These are phyloP conservation scores for Panulirus ornatus DNA, from an alignment of 1,140 invertebrate species.

Conservation along the genomic window DNA sequence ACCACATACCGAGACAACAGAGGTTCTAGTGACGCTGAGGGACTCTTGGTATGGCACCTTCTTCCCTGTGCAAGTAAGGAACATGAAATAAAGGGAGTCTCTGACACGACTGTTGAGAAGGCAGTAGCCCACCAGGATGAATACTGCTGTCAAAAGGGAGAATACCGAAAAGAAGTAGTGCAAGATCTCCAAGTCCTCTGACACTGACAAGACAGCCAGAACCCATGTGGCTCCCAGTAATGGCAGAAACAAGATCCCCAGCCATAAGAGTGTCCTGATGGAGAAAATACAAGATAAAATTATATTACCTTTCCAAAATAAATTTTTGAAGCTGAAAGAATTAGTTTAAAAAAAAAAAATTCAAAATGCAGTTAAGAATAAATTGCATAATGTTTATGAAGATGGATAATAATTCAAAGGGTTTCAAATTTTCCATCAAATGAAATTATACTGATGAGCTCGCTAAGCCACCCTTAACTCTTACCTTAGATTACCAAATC, in stretches of 20 bases:
- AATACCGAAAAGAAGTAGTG: conserved; percentile 86
- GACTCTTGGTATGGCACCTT: conserved; percentile 85
- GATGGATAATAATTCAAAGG: neutral
- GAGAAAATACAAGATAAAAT: conserved; percentile 26
- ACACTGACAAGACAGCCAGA: conserved; percentile 87
- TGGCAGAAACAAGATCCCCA: conserved; percentile 88
- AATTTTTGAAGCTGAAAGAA: neutral
- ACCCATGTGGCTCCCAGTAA: conserved; percentile 89
- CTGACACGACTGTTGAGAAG: conserved; percentile 88
- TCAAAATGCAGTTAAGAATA: too few relatives aligned
- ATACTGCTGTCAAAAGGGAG: conserved; percentile 86
- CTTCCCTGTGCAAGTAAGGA: conserved; percentile 88
- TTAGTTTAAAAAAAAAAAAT: too few relatives aligned
- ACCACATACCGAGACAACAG: conserved; percentile 68
- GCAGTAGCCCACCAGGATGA: conserved; percentile 90
- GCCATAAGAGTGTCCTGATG: conserved; percentile 89
- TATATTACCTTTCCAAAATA: neutral
- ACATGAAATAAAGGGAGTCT: conserved; percentile 82
- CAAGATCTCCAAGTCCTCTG: conserved; percentile 85
- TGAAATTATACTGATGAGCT: neutral
- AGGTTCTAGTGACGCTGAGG: conserved; percentile 78
- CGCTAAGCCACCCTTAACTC: neutral
- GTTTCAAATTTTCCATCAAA: neutral
- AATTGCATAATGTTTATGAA: neutral
- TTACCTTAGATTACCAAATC: conserved; percentile 90